These are phyloP conservation scores for Epistrophella euchroma DNA, from an alignment of 2,888 invertebrate genomes.

Conservation along the genomic window DNA sequence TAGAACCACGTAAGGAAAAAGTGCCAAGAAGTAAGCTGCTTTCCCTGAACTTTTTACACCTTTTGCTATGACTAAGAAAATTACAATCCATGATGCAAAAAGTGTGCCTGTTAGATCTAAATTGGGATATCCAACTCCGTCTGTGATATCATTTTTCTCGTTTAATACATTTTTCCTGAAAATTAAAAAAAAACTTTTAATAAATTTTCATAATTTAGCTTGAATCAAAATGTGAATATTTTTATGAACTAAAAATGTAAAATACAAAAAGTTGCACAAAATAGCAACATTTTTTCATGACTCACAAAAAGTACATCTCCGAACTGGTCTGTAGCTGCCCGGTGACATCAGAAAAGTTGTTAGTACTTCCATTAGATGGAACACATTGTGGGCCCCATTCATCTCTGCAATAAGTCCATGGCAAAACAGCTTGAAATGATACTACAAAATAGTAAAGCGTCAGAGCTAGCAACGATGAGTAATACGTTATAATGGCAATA, in stretches of 20 bases:
- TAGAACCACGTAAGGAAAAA: conserved; percentile 93
- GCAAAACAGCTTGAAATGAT: conserved; percentile 88
- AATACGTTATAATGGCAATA: conserved; percentile 90
- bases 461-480: conserved; percentile 90
- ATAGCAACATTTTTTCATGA: conserved; percentile 42
- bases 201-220: background rate
- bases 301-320: conserved; percentile 86
- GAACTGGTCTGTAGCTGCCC: conserved; percentile 85
- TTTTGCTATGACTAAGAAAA: conserved; percentile 88
- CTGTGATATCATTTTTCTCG: conserved; percentile 83
- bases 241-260: conserved; percentile 5
- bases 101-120: conserved; percentile 89
- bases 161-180: conserved; percentile 85
- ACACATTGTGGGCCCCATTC: conserved; percentile 81
- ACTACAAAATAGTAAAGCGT: conserved; percentile 89
- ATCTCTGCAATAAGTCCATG: conserved; percentile 88
- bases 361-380: conserved; percentile 76
- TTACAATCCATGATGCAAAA: conserved; percentile 88
- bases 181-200: conserved; percentile 45
- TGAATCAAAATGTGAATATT: background rate
- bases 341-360: conserved; percentile 23
- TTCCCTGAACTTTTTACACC: conserved; percentile 92
- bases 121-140: conserved; percentile 85
- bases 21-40: conserved; percentile 94
- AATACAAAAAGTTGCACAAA: background rate